phyloP scores from a whole-genome alignment of 1,140 invertebrate genomes.

The Nebria ingens region DNA sequence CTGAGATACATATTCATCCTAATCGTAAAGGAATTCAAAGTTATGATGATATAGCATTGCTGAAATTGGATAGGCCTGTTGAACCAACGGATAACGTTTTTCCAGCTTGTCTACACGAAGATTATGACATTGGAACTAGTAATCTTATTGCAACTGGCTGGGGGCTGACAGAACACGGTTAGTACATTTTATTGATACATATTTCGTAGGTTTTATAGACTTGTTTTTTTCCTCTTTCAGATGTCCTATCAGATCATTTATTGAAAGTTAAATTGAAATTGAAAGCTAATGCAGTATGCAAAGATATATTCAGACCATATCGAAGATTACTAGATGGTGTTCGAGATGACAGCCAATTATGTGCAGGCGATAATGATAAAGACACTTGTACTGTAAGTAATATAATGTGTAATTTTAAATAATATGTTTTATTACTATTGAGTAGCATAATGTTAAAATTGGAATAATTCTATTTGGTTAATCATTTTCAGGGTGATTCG shows the following conservation, averaged over 20 bases:
- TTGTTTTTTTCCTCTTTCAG: too few species aligned
- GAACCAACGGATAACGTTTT: conserved; percentile 14
- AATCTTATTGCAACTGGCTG: neutral
- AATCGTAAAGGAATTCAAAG: conserved; percentile 11
- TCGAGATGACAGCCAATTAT: too few species aligned
- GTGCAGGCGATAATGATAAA: conserved; percentile 39
- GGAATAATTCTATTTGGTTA: conserved; percentile 26
- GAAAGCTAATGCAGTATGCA: too few species aligned
- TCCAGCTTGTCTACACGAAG: conserved; percentile 23
- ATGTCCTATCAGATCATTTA: too few species aligned
- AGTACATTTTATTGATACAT: too few species aligned
- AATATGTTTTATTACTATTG: too few species aligned
- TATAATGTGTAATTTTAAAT: conserved; percentile 2
- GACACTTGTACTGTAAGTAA: too few species aligned
- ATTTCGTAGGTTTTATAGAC: too few species aligned
- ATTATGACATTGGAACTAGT: conserved; percentile 18
- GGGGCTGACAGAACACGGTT: neutral
- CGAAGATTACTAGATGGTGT: too few species aligned
- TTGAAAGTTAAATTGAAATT: too few species aligned
- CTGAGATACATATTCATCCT: neutral
- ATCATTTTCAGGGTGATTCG: conserved; percentile 58
- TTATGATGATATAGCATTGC: conserved; percentile 33
- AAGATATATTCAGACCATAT: too few species aligned
- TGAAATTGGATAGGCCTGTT: conserved; percentile 25
- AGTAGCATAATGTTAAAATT: neutral